Conservation (phyloP, 2,113 vertebrate species). For the Hippocampus comes region DNA sequence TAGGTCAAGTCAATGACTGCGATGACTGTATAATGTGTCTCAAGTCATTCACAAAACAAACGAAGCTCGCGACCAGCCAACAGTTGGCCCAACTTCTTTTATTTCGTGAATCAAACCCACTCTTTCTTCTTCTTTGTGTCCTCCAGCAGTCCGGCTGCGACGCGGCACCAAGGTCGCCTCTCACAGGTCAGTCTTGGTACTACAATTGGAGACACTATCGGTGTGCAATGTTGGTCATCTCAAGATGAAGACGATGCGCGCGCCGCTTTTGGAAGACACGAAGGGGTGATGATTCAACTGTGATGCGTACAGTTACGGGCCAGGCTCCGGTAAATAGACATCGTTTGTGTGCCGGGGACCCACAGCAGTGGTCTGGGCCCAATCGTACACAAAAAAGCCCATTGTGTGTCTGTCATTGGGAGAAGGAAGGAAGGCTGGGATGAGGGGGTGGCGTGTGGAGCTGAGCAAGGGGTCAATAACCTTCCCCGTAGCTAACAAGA, state of each 20-base stretch:
- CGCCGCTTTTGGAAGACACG: not conserved
- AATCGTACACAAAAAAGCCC: conserved; percentile 58
- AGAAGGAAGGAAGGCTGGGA: conserved; percentile 28
- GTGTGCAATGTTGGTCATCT: no score
- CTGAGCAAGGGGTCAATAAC: conserved; percentile 48
- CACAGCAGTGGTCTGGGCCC: conserved; percentile 38
- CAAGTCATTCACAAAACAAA: no score
- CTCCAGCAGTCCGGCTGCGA: no score
- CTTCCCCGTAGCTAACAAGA: conserved; percentile 55
- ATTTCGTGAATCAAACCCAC: no score
- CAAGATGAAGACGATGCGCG: not conserved
- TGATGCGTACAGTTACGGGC: not conserved
- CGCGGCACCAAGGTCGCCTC: no score
- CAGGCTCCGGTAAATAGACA: conserved; percentile 33
- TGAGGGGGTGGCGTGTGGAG: conserved; percentile 33
- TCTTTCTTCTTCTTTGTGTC: no score
- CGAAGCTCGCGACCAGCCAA: no score
- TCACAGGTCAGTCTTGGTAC: no score
- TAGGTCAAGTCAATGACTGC: no score
- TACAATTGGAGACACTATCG: no score
- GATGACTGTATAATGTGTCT: no score
- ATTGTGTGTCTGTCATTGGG: conserved; percentile 55
- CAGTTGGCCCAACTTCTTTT: no score
- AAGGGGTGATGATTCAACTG: not conserved
- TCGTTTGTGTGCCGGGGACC: conserved; percentile 32